Conservation (phyloP, 2,888 invertebrate genomes). For the Antheraea assamensis region DNA sequence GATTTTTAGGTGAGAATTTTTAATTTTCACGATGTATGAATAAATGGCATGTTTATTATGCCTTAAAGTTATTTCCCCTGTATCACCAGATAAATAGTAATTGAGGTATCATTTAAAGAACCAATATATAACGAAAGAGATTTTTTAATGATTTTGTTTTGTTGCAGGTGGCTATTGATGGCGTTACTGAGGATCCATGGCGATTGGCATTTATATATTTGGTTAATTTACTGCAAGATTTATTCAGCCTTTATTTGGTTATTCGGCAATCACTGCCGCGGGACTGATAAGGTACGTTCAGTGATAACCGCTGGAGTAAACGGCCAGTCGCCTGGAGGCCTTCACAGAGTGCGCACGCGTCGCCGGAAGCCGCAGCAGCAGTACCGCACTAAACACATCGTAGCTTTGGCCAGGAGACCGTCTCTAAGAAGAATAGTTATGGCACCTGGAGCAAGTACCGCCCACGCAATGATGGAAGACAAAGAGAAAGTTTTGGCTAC, state of each 20-base stretch:
- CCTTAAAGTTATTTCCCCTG: too few species aligned
- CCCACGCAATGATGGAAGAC: slow-evolving; percentile 79
- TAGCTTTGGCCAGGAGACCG: slow-evolving; percentile 72
- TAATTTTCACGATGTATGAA: too few species aligned
- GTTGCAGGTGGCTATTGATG: slow-evolving; percentile 77
- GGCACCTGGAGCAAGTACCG: slow-evolving; percentile 82
- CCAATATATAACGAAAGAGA: background rate
- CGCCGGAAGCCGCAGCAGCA: slow-evolving; percentile 63
- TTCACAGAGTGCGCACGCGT: slow-evolving; percentile 78
- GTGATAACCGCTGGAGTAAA: slow-evolving; percentile 72
- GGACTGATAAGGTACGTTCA: slow-evolving; percentile 74
- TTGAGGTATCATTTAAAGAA: too few species aligned
- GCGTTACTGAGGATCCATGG: slow-evolving; percentile 70
- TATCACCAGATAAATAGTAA: too few species aligned
- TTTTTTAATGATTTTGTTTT: slow-evolving; percentile 30
- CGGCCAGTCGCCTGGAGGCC: slow-evolving; percentile 70
- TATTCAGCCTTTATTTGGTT: slow-evolving; percentile 73
- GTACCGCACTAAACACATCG: slow-evolving; percentile 65
- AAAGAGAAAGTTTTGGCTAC: slow-evolving; percentile 72
- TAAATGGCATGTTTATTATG: too few species aligned
- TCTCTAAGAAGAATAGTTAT: slow-evolving; percentile 77
- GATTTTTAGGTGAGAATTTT: background rate
- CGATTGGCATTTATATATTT: slow-evolving; percentile 70
- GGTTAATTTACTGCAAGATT: slow-evolving; percentile 74
- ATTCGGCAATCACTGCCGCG: slow-evolving; percentile 74